Base-by-base conservation (phyloP, 2,797 vertebrate genomes). In the Picus viridis region DNA sequence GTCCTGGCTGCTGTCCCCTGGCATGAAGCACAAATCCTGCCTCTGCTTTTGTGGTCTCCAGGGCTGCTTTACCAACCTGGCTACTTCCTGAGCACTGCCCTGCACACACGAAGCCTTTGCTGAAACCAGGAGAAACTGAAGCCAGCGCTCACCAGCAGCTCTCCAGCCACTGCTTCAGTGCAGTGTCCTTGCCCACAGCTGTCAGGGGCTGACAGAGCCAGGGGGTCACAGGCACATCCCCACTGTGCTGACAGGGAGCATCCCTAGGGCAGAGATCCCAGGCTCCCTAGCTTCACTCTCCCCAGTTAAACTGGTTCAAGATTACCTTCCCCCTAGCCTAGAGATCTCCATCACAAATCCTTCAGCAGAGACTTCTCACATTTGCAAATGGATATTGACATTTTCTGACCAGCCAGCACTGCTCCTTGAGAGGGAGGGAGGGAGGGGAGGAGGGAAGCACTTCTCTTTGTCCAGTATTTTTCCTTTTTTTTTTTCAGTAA, bases 391-490 rank as follows among this genome's bases (percentile, higher is more conserved):
- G 88, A 63, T 32, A 91, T 67, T 92, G 88, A 68, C 67, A 41
- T 87, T 79, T 89, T 89, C 91, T 87, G 69, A 86, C 68, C 89
- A 59, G 16, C 91, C 91, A 96, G 87, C 78, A 88, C 49, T 65
- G 68, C 83, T 92, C 73, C 83, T 90, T 39, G 39, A 12, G 36
- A 39, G 36, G 39, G 39, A 12, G 39, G 39, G 39, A 39, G 34
- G 34, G 34, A n/a, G 59, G 86, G 78, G 97, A 88, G 92, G 71
- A 90, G 23, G 93, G 95, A 96, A 97, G 90, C 90, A 95, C 83
- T 95, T 92, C 56, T 78, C 41, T 51, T 51, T 51, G 49, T 13
- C 49, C 22, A 51, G 12, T 51, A 51, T 91, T 88, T 83, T 64
- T 7, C 30, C 73, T 17, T 24, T 36, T 45, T 77, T 76, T 78